Percentiles rank a stretch among this genome's conserved stretches.
Conservation (phyloP, 2,113 vertebrate genomes). For the Parus major region DNA sequence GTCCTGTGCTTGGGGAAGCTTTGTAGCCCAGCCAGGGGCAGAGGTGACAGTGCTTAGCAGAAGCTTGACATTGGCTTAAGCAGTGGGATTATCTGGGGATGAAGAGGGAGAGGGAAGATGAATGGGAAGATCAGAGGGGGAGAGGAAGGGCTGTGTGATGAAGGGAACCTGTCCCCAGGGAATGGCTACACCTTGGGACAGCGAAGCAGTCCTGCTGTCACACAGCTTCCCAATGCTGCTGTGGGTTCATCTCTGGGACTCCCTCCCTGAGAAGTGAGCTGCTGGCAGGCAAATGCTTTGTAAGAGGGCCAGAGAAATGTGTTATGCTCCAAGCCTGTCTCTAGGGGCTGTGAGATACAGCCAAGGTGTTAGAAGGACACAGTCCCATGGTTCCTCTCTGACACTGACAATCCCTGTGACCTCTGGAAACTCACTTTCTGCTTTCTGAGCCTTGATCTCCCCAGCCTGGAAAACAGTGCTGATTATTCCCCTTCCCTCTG, state of each 20-base stretch:
- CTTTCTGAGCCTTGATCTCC: not conserved
- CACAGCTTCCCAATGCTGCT: not conserved
- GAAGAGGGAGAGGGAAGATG: not conserved
- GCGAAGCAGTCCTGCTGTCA: not conserved
- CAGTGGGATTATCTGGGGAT: conserved; percentile 8
- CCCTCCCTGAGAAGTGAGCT: not conserved
- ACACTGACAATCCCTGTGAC: not conserved
- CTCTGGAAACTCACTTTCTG: not conserved
- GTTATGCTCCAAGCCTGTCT: not conserved
- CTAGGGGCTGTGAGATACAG: not conserved
- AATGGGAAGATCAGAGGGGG: not conserved
- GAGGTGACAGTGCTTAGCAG: conserved; percentile 5
- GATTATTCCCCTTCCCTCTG: not conserved
- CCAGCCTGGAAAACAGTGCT: not conserved
- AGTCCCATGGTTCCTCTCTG: not conserved
- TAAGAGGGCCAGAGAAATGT: not conserved
- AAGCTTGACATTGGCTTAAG: conserved; percentile 3
- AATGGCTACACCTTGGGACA: not conserved
- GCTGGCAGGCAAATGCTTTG: not conserved
- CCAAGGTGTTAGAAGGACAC: not conserved
- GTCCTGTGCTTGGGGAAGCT: not conserved
- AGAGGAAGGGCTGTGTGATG: not conserved
- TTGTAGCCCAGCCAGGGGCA: not conserved
- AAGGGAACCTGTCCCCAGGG: not conserved
- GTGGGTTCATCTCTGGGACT: not conserved